A percentile compares a stretch with the other conserved stretches of the same genome.
Conservation (phyloP, 1,140 invertebrate species). For the Lycorma delicatula region DNA sequence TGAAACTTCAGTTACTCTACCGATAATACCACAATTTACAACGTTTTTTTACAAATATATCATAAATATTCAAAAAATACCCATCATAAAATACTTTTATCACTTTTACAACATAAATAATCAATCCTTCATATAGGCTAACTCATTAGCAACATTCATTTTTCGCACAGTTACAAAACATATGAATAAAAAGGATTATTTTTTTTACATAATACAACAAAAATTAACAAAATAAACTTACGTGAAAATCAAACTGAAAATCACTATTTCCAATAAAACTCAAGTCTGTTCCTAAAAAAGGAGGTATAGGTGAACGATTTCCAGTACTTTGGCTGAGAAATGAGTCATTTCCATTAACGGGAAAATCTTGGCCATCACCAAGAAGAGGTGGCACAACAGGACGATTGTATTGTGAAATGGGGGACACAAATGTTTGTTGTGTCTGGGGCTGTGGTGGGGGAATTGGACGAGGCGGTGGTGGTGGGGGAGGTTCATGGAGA, state of each 20-base stretch:
- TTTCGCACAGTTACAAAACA: no score
- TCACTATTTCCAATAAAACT: constrained; percentile 37
- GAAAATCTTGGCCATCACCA: constrained; percentile 11
- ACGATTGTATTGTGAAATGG: no score
- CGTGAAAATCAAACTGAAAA: constrained; percentile 38
- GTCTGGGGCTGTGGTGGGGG: neutral
- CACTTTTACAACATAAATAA: no score
- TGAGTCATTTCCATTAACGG: constrained; percentile 10
- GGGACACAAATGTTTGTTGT: no score
- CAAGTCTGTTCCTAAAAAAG: constrained; percentile 33
- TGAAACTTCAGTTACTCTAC: no score
- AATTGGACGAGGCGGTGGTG: constrained; percentile 3
- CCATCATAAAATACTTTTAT: no score
- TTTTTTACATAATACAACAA: constrained; percentile 9
- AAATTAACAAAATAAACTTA: constrained; percentile 25
- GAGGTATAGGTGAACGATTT: constrained; percentile 15
- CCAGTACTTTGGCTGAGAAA: neutral
- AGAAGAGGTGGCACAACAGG: constrained; percentile 2
- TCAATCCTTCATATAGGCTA: no score
- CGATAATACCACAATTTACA: no score
- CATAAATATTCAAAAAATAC: no score
- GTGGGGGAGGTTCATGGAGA: neutral
- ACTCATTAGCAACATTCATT: no score
- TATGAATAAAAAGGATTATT: no score
- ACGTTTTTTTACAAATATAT: no score